Evolutionary conservation across 2,797 vertebrate species (phyloP), one percentile per base, ranked within the genome.

Genomic region (Acipenser oxyrinchus): DNA sequence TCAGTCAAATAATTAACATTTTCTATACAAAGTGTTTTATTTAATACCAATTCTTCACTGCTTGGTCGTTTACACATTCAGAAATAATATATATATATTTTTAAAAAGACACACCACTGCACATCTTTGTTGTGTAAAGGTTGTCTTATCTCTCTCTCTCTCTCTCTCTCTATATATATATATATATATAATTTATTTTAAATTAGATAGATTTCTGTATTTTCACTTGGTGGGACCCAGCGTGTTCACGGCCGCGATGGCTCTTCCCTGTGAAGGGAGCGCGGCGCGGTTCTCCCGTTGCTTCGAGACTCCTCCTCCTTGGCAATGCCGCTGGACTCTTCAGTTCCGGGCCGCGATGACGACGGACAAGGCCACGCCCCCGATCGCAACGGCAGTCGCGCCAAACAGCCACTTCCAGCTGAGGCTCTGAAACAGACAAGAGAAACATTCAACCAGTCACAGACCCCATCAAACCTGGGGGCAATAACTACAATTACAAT

Each of bases 321-420:
- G 2, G 23, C 23, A 37, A 37, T 4, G 23, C 23, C 23, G 23
- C 23, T 37, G 23, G 23, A 4, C 23, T 37, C 23, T 37, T 80
- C 84, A 99, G 79, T 97, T 97, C 86, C 96, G 93, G 64, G 96
- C 96, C 2, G 96, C 96, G 48, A 98, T 95, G 84, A 97, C 91
- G 50, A 99, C 95, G 0, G 96, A 98, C 77, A 99, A 82, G n/a
- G 95, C 96, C 72, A 99, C 94, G 0, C 96, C 94, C 0, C 96
- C 96, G 0, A 99, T 89, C 8, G 96, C 96, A 11, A 98, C 91
- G 0, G 95, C 95, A 0, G 96, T 96, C 0, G 96, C 95, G 0
- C 96, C 95, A 0, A 99, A 99, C 61, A 99, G 89, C 96, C 95
- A 98, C 82, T 98, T 99, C 96, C 96, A 99, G 51, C 93, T 96